Conservation (phyloP, 1,140 invertebrate species). For the Bombyx mandarina region DNA sequence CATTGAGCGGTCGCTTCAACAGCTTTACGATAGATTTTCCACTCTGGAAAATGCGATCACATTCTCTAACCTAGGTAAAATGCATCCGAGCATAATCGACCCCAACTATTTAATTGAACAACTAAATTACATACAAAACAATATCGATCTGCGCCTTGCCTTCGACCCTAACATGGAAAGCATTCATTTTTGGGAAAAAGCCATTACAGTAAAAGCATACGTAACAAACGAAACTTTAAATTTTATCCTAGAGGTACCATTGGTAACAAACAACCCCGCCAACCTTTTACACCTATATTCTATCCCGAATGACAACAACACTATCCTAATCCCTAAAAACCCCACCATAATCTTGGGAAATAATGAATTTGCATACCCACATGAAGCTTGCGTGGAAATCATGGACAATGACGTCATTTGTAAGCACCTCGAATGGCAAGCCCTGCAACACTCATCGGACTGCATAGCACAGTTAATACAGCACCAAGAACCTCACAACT, state of each 20-base stretch:
- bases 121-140: constrained; percentile 12
- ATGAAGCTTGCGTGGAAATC: constrained; percentile 14
- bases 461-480: constrained; percentile 14
- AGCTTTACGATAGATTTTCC: constrained; percentile 14
- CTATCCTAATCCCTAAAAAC: constrained; percentile 19
- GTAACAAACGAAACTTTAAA: constrained; percentile 11
- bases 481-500: constrained; percentile 13
- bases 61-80: constrained; percentile 14
- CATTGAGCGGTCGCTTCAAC: constrained; percentile 13
- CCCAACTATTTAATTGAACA: constrained; percentile 13
- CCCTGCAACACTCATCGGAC: constrained; percentile 7
- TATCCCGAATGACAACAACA: constrained; percentile 20
- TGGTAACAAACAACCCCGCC: constrained; percentile 8
- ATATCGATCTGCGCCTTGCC: constrained; percentile 9
- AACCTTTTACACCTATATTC: constrained; percentile 17
- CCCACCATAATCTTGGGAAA: constrained; percentile 21
- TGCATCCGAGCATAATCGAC: constrained; percentile 18
- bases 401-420: constrained; percentile 17
- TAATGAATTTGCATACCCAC: constrained; percentile 19
- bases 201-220: constrained; percentile 13
- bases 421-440: constrained; percentile 22
- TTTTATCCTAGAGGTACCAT: constrained; percentile 15
- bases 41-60: constrained; percentile 21
- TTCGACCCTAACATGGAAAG: constrained; percentile 11
- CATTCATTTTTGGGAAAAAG: constrained; percentile 16